Evolutionary conservation across 2,888 invertebrate species (phyloP).

Genomic region (Corbicula japonica): DNA sequence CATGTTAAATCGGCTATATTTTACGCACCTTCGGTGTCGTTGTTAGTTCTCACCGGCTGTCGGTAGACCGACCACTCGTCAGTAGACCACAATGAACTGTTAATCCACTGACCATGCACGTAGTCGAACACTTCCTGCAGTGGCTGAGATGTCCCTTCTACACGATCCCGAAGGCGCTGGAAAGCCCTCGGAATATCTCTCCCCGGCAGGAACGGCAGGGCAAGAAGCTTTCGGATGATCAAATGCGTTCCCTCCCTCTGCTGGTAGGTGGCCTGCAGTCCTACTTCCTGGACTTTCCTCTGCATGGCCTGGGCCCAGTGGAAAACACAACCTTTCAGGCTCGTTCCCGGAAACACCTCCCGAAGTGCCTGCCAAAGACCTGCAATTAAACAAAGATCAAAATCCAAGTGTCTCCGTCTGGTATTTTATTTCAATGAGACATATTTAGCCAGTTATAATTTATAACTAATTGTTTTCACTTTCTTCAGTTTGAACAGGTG

Average conservation of each 20-base stretch:
- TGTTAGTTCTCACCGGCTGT: slow-evolving; percentile 33
- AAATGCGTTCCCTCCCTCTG: neutral
- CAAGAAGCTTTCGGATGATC: neutral
- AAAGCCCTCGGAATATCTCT: slow-evolving; percentile 23
- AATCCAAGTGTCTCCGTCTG: neutral
- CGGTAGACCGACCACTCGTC: slow-evolving; percentile 29
- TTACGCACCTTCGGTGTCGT: slow-evolving; percentile 39
- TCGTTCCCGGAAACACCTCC: neutral
- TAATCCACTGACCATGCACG: slow-evolving; percentile 19
- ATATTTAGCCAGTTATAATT: neutral
- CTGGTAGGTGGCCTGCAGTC: neutral
- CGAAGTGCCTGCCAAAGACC: slow-evolving; percentile 43
- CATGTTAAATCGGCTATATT: neutral
- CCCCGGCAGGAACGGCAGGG: neutral
- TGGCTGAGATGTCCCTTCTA: slow-evolving; percentile 1
- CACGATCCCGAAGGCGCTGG: slow-evolving; percentile 7
- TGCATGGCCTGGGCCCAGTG: neutral
- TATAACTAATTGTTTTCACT: neutral
- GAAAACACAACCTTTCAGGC: neutral
- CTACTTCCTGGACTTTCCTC: neutral
- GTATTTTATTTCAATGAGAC: neutral
- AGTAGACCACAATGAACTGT: slow-evolving; percentile 2
- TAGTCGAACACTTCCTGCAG: slow-evolving; percentile 14
- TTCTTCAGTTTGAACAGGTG: neutral
- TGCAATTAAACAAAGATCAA: slow-evolving; percentile 10